These are phyloP conservation scores for Boleophthalmus pectinirostris DNA, from an alignment of 2,113 vertebrate genomes.

Conservation along the genomic window DNA sequence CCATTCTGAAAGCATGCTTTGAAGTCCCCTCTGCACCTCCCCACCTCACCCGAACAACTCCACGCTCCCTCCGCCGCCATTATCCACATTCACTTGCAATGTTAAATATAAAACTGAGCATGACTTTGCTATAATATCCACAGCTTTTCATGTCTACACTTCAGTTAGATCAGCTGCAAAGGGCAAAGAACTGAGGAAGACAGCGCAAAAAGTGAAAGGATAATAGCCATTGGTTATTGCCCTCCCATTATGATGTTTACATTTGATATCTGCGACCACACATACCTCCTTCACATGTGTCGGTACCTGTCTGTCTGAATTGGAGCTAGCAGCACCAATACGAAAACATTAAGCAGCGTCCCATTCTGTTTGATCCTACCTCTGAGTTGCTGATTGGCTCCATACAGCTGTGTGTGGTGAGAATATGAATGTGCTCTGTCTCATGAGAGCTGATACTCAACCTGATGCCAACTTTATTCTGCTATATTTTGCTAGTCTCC, in stretches of 20 bases:
- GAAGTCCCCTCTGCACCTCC: conserved; percentile 64
- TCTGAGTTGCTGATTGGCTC: conserved; percentile 35
- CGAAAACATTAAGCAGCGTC: conserved; percentile 46
- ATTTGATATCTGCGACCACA: conserved; percentile 18
- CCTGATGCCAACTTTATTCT: conserved; percentile 19
- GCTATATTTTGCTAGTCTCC: background rate
- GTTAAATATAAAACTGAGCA: conserved; percentile 74
- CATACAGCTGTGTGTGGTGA: conserved; percentile 35
- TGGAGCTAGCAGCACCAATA: conserved; percentile 41
- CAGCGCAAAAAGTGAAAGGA: background rate
- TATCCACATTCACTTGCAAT: conserved; percentile 56
- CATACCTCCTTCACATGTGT: background rate
- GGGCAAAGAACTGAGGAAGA: conserved; percentile 29
- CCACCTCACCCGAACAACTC: conserved; percentile 27
- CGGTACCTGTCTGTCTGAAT: conserved; percentile 25
- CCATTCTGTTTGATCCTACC: conserved; percentile 58
- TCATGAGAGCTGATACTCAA: conserved; percentile 24
- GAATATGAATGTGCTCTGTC: conserved; percentile 49
- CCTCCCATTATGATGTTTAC: conserved; percentile 15
- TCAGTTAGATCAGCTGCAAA: conserved; percentile 49
- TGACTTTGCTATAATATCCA: conserved; percentile 69
- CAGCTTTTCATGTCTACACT: conserved; percentile 52
- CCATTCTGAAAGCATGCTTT: conserved; percentile 73
- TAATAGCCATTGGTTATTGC: conserved; percentile 18
- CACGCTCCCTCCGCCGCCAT: conserved; percentile 29